Conservation (phyloP, 53 echinoderm and acorn worm genomes). For the Apostichopus leukothele region DNA sequence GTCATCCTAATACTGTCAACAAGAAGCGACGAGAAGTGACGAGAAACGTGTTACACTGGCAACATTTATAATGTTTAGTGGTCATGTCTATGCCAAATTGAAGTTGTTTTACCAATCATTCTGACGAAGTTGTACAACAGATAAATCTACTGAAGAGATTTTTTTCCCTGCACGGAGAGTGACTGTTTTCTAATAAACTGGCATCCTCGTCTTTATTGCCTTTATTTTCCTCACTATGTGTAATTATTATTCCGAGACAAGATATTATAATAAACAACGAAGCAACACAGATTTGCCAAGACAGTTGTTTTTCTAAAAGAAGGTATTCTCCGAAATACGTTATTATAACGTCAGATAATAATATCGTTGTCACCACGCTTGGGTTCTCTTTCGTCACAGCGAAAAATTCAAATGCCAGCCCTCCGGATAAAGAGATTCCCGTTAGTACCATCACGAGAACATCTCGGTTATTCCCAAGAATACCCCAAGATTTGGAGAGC, state of each 20-base stretch:
- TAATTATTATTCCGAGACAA: neutral
- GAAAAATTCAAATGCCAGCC: neutral
- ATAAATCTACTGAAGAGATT: neutral
- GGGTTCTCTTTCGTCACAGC: neutral
- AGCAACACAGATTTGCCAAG: slow-evolving; percentile 3
- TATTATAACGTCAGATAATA: neutral
- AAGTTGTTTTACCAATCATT: too few relatives aligned
- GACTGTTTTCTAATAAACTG: slow-evolving; percentile 7
- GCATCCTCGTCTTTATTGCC: slow-evolving; percentile 7
- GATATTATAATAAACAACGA: neutral
- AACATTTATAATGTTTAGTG: too few relatives aligned
- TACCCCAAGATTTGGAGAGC: neutral
- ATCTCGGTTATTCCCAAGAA: neutral
- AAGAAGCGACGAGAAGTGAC: too few relatives aligned
- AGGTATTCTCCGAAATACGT: slow-evolving; percentile 1
- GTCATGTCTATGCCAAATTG: too few relatives aligned
- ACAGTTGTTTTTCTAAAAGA: neutral
- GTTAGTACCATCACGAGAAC: neutral
- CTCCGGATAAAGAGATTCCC: neutral
- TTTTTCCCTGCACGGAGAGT: slow-evolving; percentile 3
- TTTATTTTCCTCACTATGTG: neutral
- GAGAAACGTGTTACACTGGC: too few relatives aligned
- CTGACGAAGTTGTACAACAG: too few relatives aligned
- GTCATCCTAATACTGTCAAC: too few relatives aligned
- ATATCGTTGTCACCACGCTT: neutral